A percentile compares a stretch with the other conserved stretches of the same genome.
Conservation (phyloP, 2,113 vertebrate species). For the Oncorhynchus tshawytscha region DNA sequence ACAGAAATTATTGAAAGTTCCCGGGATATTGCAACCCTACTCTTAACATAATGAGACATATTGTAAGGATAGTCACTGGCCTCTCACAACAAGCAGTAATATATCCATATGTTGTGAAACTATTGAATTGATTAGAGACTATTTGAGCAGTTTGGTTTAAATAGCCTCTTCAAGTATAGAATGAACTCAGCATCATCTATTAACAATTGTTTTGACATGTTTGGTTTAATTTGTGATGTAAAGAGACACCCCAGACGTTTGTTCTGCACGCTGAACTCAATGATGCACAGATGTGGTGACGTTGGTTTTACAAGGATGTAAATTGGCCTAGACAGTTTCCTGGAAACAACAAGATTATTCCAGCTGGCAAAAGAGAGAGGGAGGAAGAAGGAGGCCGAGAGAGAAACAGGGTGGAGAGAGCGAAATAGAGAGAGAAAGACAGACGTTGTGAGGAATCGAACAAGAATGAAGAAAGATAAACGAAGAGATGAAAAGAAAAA, state of each 20-base stretch:
- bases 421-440: neutral
- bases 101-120: neutral
- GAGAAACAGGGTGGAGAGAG: neutral
- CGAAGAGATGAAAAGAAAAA: neutral
- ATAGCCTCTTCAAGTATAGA: neutral
- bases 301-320: conserved; percentile 12
- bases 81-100: neutral
- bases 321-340: conserved; percentile 15
- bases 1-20: no score
- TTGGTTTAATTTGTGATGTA: neutral
- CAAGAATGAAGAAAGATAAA: neutral
- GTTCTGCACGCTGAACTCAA: neutral
- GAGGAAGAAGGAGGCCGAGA: neutral
- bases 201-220: neutral
- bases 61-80: no score
- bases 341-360: conserved; percentile 10
- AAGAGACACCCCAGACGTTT: neutral
- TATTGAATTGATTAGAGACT: neutral
- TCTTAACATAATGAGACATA: no score
- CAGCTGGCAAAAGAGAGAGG: conserved; percentile 17
- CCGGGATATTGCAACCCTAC: no score
- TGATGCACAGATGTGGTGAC: conserved; percentile 17
- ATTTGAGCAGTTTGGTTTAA: neutral
- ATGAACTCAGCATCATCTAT: neutral
- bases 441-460: neutral